Evolutionary conservation across 2,113 vertebrate genomes (phyloP).

Genomic region (Odocoileus virginianus): DNA sequence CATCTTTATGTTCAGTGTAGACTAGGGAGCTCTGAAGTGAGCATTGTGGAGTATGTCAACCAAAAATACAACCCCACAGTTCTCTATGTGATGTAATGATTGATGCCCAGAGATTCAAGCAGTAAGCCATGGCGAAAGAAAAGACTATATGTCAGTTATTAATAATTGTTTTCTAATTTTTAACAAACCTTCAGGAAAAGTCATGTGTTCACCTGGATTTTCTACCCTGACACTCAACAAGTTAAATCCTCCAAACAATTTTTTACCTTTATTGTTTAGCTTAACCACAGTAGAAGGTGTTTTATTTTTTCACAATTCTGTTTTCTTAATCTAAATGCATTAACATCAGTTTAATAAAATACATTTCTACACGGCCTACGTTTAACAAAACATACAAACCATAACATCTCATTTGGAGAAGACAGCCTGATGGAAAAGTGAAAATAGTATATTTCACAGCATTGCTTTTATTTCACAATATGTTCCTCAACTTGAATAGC

Average conservation of each 20-base stretch:
- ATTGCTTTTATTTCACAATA: background rate
- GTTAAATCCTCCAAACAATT: background rate
- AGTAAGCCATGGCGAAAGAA: background rate
- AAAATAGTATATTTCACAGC: background rate
- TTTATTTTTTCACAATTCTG: background rate
- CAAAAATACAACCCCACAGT: rapidly evolving
- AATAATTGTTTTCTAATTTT: background rate
- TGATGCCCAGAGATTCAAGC: background rate
- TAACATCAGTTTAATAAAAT: background rate
- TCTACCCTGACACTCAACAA: background rate
- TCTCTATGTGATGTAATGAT: background rate
- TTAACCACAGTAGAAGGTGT: background rate
- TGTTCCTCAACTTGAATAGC: background rate
- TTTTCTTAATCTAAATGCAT: background rate
- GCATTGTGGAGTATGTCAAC: background rate
- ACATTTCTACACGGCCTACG: background rate
- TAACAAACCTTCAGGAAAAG: background rate
- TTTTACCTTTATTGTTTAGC: background rate
- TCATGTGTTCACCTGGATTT: background rate
- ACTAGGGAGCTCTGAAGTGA: background rate
- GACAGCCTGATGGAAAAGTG: background rate
- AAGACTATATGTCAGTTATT: background rate
- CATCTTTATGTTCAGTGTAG: background rate
- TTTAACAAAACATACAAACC: background rate
- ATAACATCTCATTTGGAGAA: background rate